Base-by-base conservation (phyloP, 1,140 invertebrate species). In the Cydia fagiglandana region DNA sequence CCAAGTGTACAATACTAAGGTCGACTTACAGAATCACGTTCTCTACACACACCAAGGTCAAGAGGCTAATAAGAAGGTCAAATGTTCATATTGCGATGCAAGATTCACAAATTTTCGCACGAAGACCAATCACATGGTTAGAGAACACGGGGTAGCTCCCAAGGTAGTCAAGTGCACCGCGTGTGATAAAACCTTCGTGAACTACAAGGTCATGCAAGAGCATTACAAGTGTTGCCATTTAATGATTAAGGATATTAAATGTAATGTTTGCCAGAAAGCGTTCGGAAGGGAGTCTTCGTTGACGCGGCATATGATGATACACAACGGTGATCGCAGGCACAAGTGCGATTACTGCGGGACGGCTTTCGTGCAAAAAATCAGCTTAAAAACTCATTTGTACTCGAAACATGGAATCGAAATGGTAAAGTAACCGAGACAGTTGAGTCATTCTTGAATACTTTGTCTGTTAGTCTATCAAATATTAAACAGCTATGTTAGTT, bases 201-300 rank as follows among this genome's bases (percentile, higher is more conserved):
- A 74, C 74, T 47, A 34, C 75, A 4, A 47, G 73, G 12, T 5
- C 76, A 41, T 83, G 1, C 73, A 20, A n/a, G 28, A 68, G 13
- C 82, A 83, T 64, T 61, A 78, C 9, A 79, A 75, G 64, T 75
- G 20, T 13, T 76, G 75, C 12, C 76, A 77, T 61, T 66, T 66
- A 66, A 24, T 66, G 24, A 28, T 20, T 50, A 94, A 95, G 73
- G 96, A 96, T 12, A 95, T 96, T 83, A 94, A 95, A 78, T 91
- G 91, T 81, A 91, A 93, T 0, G 90, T 94, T 50, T 96, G 96
- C 84, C 93, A 93, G 13, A 94, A 94, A 64, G 88, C 80, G 86
- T 95, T 91, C 84, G 94, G 88, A 3, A 86, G 87, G 30, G 89
- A 91, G 73, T 91, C 88, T 9, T 86, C 91, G 34, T 86, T 93